Base-by-base conservation (phyloP, 2,888 invertebrate genomes). In the Endotricha flammealis region DNA sequence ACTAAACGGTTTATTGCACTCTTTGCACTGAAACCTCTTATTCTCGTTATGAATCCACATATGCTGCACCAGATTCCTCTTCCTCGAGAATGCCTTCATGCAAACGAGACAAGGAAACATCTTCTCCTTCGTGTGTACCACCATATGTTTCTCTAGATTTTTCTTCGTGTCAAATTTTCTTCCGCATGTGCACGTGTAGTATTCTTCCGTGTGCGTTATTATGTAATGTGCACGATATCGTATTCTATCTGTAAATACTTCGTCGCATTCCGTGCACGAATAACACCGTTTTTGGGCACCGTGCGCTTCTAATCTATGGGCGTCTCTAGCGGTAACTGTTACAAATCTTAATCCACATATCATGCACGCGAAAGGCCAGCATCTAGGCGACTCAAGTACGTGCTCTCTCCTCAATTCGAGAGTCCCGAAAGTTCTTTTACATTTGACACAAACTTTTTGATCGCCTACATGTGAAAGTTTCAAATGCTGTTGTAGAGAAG, bases 61-160 rank as follows among this genome's bases (percentile, higher is more conserved):
- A 36, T 61, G 61, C 29, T 48, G 41, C 3, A 34, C 36, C 29
- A 63, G 42, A 6, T 42, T 42, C n/a, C 45, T 48, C 28, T 49
- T 51, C 16, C 50, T 44, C 1, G 46, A 38, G 23, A 60, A 65
- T 0, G 42, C 41, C 24, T 70, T 74, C 7, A 73, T 14, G 12
- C 35, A 35, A 5, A 66, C 46, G 4, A 55, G 49, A 38, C 78
- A 79, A 29, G 59, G 49, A 36, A 62, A 74, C 2, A 59, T 59
- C 48, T 69, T 70, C 12, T 60, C 58, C n/a, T 60, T 64, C 1
- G 68, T 65, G 41, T 78, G 78, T n/a, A 62, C 63, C 23, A 65
- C 58, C 56, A 68, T 60, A 38, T 78, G 78, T 13, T 61, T 60
- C 20, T 65, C 64, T 31, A 78, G 44, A 36, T 64, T 66, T 14